Evolutionary conservation across 2,888 invertebrate species (phyloP).

Genomic region (Hirtodrosophila duncani): DNA sequence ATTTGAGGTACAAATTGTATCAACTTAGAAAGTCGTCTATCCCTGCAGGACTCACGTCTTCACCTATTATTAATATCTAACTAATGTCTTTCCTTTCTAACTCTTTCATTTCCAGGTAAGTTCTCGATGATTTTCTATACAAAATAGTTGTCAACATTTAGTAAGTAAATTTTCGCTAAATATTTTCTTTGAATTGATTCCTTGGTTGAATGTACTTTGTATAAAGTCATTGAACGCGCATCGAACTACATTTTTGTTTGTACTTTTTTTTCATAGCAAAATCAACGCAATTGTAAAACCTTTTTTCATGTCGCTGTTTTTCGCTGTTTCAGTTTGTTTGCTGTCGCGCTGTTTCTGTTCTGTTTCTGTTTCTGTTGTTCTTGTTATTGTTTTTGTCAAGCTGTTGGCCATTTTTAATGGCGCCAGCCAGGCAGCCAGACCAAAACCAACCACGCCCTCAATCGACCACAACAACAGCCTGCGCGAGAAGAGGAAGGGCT

Average conservation of each 20-base stretch:
- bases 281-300: constrained; percentile 19
- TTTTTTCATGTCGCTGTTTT: background rate
- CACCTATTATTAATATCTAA: too few species aligned
- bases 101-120: too few species aligned
- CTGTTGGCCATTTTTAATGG: constrained; percentile 59
- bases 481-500: background rate
- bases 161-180: too few species aligned
- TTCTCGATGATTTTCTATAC: too few species aligned
- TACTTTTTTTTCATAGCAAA: constrained; percentile 5
- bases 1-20: too few species aligned
- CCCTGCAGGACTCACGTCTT: too few species aligned
- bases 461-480: constrained; percentile 38
- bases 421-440: constrained; percentile 36
- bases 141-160: too few species aligned
- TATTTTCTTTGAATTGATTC: too few species aligned
- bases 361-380: constrained; percentile 2
- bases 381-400: constrained; percentile 35
- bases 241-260: constrained; percentile 5
- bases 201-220: constrained; percentile 5
- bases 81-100: too few species aligned
- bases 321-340: constrained; percentile 8
- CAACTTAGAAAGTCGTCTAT: too few species aligned
- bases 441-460: constrained; percentile 31
- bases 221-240: constrained; percentile 42
- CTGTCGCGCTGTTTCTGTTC: constrained; percentile 1